These are phyloP conservation scores for Arctopsyche grandis DNA, from an alignment of 1,140 invertebrate genomes.

Conservation along the genomic window DNA sequence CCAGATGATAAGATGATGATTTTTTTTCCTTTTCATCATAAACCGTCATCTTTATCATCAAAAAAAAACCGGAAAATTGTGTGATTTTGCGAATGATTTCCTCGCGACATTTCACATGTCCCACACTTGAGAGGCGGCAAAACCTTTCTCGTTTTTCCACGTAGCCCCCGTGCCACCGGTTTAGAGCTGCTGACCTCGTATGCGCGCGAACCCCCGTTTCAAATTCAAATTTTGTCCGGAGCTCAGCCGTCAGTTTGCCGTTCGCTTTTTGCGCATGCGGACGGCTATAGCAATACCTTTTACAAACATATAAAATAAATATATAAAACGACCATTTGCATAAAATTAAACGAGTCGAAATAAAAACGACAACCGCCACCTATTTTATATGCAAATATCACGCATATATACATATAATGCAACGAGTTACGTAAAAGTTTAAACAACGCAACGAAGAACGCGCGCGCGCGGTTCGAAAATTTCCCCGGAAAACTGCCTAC, in stretches of 20 bases:
- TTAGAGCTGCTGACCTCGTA: constrained; percentile 13
- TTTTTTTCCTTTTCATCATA: no score
- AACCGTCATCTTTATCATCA: no score
- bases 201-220: constrained; percentile 18
- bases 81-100: no score
- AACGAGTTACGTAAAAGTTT: no score
- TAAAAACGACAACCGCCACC: neutral
- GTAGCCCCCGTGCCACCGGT: neutral
- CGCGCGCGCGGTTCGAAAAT: neutral
- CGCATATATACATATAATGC: neutral
- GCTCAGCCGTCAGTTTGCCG: constrained; percentile 44
- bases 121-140: no score
- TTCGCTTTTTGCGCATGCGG: constrained; percentile 52
- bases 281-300: constrained; percentile 19
- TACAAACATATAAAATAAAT: neutral
- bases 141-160: neutral
- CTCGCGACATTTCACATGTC: no score
- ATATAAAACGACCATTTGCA: no score
- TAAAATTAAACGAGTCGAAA: neutral
- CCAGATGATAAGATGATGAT: no score
- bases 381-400: neutral
- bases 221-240: constrained; percentile 37
- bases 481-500: neutral
- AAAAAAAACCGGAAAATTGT: no score
- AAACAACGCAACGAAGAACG: constrained; percentile 4